These are phyloP conservation scores for Aspidiotus destructor DNA, from an alignment of 2,888 invertebrate species.

Conservation along the genomic window DNA sequence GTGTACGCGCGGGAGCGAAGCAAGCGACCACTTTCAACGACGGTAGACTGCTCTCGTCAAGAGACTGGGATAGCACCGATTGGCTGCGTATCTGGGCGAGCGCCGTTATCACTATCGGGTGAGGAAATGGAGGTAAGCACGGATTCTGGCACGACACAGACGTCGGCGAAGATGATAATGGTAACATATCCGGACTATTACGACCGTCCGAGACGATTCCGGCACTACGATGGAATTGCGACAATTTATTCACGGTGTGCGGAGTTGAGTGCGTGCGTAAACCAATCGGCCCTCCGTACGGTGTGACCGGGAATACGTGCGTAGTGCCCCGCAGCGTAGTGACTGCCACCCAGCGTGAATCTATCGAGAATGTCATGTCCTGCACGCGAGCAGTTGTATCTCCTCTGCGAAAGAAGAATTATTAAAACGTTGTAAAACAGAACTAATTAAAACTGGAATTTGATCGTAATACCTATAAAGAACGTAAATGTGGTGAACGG, in stretches of 20 bases:
- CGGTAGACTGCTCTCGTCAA: conserved; percentile 36
- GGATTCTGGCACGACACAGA: conserved; percentile 51
- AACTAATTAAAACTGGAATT: background rate
- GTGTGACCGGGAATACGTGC: conserved; percentile 92
- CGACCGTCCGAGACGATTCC: conserved; percentile 61
- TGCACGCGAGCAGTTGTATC: conserved; percentile 77
- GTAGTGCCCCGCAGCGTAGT: conserved; percentile 93
- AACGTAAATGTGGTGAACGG: conserved; percentile 89
- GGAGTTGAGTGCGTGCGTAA: conserved; percentile 90
- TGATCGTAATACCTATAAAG: conserved; percentile 51
- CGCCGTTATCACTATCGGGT: conserved; percentile 35
- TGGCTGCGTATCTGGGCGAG: conserved; percentile 37
- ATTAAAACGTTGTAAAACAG: background rate
- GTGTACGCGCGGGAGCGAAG: conserved; percentile 49
- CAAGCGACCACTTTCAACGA: conserved; percentile 67
- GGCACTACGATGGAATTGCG: conserved; percentile 86
- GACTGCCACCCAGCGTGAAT: conserved; percentile 93
- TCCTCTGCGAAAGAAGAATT: conserved; percentile 50
- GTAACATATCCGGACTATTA: conserved; percentile 34
- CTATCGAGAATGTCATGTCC: conserved; percentile 83
- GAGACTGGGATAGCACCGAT: conserved; percentile 41
- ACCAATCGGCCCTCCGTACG: conserved; percentile 86
- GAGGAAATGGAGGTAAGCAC: conserved; percentile 35
- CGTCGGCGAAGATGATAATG: conserved; percentile 51
- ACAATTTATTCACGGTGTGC: conserved; percentile 86